These are phyloP conservation scores for Trichonephila clavata DNA, from an alignment of 1,140 invertebrate species.

Conservation along the genomic window DNA sequence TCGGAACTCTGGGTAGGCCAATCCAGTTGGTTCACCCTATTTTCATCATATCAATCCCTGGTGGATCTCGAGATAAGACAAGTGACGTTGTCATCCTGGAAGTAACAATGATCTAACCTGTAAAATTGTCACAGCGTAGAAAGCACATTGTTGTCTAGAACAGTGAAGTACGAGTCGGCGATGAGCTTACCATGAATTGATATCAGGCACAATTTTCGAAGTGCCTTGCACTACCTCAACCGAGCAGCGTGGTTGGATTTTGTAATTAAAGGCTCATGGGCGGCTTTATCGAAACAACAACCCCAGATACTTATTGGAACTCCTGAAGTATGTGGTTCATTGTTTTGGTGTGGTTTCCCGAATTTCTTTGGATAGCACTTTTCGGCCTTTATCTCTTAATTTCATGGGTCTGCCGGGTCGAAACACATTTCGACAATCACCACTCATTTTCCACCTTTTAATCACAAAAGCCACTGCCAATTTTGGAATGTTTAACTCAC, in stretches of 20 bases:
- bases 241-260: neutral
- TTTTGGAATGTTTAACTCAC: too few relatives aligned
- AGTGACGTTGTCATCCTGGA: constrained; percentile 15
- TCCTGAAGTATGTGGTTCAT: neutral
- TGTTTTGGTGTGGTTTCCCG: neutral
- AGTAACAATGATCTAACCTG: neutral
- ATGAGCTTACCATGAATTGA: neutral
- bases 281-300: neutral
- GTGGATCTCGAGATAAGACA: neutral
- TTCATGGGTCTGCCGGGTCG: too few relatives aligned
- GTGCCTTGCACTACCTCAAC: neutral
- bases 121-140: constrained; percentile 13
- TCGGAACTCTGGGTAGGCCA: neutral
- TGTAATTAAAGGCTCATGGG: neutral
- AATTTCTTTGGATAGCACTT: neutral
- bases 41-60: neutral
- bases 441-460: too few relatives aligned
- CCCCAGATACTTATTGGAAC: neutral
- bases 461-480: too few relatives aligned
- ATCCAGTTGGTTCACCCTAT: neutral
- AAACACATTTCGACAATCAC: too few relatives aligned
- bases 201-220: neutral
- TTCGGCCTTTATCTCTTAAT: too few relatives aligned
- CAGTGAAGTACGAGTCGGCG: neutral
- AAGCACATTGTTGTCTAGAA: constrained; percentile 18